Conservation (phyloP, 1,140 invertebrate genomes). For the Dolichoris vasculosae region DNA sequence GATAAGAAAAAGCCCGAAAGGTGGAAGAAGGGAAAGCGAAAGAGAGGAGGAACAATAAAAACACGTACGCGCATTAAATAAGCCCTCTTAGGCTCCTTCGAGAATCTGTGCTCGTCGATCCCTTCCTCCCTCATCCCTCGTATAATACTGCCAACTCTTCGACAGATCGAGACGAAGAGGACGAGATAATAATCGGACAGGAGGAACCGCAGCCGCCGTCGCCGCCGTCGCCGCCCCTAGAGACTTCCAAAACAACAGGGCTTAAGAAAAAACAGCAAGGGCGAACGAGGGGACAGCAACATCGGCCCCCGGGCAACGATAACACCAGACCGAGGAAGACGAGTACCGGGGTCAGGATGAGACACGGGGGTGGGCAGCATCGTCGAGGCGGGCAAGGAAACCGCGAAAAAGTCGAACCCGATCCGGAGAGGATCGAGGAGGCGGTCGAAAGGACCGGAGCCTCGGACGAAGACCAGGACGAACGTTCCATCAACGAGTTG, state of each 20-base stretch:
- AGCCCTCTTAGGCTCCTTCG: constrained; percentile 19
- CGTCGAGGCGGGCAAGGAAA: not conserved
- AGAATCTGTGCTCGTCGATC: not conserved
- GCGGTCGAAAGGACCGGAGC: not conserved
- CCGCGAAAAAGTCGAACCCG: constrained; percentile 37
- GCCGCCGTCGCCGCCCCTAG: too few species aligned
- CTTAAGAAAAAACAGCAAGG: constrained; percentile 51
- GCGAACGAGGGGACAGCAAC: constrained; percentile 50
- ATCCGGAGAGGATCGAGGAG: not conserved
- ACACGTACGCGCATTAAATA: constrained; percentile 35
- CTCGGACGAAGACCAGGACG: not conserved
- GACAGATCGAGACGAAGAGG: constrained; percentile 57
- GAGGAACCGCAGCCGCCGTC: too few species aligned
- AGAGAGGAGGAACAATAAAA: not conserved
- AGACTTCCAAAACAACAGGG: constrained; percentile 40
- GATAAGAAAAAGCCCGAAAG: constrained; percentile 26
- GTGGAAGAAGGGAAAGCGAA: not conserved
- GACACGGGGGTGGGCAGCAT: constrained; percentile 13
- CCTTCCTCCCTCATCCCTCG: not conserved
- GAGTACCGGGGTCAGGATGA: constrained; percentile 8
- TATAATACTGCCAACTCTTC: constrained; percentile 13
- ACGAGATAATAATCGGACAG: constrained; percentile 61
- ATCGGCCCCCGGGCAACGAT: constrained; percentile 14
- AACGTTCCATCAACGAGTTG: constrained; percentile 32
- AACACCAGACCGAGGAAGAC: constrained; percentile 44